A percentile compares a stretch with the other conserved stretches of the same genome.
Conservation (phyloP, 35 echinoderm and acorn worm species). For the Ophiothrix spiculata region DNA sequence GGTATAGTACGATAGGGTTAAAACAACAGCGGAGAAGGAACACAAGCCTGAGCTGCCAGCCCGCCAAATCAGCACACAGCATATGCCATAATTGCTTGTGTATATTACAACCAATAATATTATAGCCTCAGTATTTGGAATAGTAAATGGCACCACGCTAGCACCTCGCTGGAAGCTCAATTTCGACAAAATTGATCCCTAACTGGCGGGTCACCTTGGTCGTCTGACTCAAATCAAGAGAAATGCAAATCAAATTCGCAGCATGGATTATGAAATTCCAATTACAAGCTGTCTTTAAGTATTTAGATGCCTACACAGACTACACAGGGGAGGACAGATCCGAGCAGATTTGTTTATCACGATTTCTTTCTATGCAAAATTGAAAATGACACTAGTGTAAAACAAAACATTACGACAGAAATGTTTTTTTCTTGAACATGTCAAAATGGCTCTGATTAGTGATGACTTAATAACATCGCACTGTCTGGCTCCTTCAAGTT, state of each 20-base stretch:
- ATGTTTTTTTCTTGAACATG: too few relatives aligned
- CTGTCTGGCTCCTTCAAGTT: too few relatives aligned
- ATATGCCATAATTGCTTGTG: not conserved
- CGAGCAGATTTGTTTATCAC: not conserved
- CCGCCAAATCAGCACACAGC: not conserved
- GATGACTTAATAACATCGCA: too few relatives aligned
- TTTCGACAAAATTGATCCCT: not conserved
- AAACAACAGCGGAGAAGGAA: not conserved
- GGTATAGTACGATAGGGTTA: constrained; percentile 1
- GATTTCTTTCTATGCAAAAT: not conserved
- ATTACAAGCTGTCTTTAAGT: not conserved
- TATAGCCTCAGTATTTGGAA: constrained; percentile 5
- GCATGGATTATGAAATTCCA: not conserved
- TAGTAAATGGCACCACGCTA: not conserved
- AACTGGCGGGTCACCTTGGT: not conserved
- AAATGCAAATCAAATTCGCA: not conserved
- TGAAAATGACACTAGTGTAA: not conserved
- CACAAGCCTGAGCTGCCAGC: not conserved
- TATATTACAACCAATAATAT: constrained; percentile 4
- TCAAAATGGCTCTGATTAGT: too few relatives aligned
- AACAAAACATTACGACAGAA: too few relatives aligned
- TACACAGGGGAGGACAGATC: not conserved
- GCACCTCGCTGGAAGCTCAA: not conserved
- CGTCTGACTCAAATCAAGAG: not conserved
- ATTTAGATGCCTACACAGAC: not conserved